Percentiles rank a stretch among this genome's conserved stretches.
Evolutionary conservation across 2,888 invertebrate species (phyloP).

Genomic region (Caenorhabditis macrosperma): DNA sequence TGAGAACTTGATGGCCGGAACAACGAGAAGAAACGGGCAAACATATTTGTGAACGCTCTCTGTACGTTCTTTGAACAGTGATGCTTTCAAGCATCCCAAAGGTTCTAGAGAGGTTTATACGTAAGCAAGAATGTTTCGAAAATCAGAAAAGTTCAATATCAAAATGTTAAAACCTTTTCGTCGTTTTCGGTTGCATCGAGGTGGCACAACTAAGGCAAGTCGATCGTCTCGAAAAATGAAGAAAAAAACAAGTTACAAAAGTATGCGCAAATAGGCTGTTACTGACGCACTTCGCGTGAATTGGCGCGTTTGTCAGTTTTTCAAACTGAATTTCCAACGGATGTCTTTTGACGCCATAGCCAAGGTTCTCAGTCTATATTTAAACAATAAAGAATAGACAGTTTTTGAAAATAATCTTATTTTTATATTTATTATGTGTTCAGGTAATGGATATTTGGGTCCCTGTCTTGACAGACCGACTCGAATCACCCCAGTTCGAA

Average conservation of each 20-base stretch:
- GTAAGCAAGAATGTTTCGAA: too few relatives aligned
- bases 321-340: neutral
- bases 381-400: too few relatives aligned
- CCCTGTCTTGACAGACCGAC: constrained; percentile 13
- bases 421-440: neutral
- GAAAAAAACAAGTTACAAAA: too few relatives aligned
- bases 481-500: constrained; percentile 48
- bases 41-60: constrained; percentile 20
- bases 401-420: too few relatives aligned
- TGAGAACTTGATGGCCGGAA: neutral
- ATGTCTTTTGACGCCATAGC: too few relatives aligned
- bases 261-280: neutral
- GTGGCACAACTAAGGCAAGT: too few relatives aligned
- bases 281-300: constrained; percentile 1
- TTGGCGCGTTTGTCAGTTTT: constrained; percentile 44
- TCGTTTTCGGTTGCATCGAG: neutral
- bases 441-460: constrained; percentile 51
- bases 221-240: neutral
- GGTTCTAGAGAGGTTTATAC: neutral
- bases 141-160: too few relatives aligned
- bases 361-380: too few relatives aligned
- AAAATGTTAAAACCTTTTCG: too few relatives aligned
- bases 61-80: constrained; percentile 47
- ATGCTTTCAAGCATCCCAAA: too few relatives aligned
- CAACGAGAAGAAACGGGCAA: neutral